phyloP scores from a whole-genome alignment of 2,888 invertebrate species.

The Junonia oenone region DNA sequence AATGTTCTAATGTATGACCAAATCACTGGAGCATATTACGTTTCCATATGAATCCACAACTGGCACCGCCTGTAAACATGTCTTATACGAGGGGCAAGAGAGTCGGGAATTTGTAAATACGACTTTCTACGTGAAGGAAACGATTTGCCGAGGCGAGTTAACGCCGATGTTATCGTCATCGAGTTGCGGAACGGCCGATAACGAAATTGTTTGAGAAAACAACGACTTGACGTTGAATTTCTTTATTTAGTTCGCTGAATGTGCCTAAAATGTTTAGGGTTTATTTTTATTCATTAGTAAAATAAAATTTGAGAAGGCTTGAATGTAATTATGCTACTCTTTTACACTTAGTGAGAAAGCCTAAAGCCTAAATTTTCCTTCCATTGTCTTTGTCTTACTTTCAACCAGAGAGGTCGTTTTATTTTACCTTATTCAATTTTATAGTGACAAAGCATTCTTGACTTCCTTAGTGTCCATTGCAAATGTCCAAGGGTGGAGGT shows the following conservation, averaged over 20 bases:
- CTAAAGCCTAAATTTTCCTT: too few relatives aligned
- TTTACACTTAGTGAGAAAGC: too few relatives aligned
- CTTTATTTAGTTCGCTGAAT: constrained; percentile 9
- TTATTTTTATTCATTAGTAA: neutral
- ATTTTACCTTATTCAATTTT: too few relatives aligned
- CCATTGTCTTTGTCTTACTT: too few relatives aligned
- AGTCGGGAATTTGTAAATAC: constrained; percentile 32
- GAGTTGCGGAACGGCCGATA: constrained; percentile 39
- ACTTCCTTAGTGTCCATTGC: too few relatives aligned
- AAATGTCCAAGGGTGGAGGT: too few relatives aligned
- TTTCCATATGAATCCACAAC: constrained; percentile 11
- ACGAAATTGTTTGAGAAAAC: constrained; percentile 32
- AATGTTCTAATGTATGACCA: neutral
- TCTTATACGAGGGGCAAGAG: constrained; percentile 17
- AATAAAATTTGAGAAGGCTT: too few relatives aligned
- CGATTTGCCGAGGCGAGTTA: constrained; percentile 41
- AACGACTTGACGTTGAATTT: constrained; percentile 22
- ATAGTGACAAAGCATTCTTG: too few relatives aligned
- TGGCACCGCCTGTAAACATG: constrained; percentile 14
- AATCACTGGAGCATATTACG: neutral
- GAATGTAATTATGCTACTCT: too few relatives aligned
- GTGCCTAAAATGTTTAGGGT: neutral
- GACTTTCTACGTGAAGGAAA: constrained; percentile 40
- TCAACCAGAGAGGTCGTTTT: too few relatives aligned
- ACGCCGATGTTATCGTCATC: constrained; percentile 45